Evolutionary conservation across 2,113 vertebrate species (phyloP).

Genomic region (Lepisosteus osseus): DNA sequence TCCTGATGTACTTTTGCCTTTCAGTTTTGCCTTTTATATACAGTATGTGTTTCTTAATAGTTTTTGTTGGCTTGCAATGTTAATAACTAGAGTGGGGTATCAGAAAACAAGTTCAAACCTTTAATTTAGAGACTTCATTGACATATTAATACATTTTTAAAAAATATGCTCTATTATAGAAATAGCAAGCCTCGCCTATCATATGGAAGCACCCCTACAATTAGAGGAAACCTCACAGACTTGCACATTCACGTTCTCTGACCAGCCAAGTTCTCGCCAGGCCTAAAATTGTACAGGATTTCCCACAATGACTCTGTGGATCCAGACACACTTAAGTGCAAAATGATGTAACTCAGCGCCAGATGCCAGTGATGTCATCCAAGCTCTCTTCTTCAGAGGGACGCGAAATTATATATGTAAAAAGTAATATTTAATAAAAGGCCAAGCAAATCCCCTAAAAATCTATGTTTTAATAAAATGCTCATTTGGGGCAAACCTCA

Average conservation of each 20-base stretch:
- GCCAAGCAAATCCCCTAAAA: slow-evolving; percentile 24
- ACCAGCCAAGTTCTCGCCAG: slow-evolving; percentile 28
- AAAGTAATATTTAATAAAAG: slow-evolving; percentile 26
- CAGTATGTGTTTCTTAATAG: no score
- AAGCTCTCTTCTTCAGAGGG: slow-evolving; percentile 27
- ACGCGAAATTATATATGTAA: slow-evolving; percentile 50
- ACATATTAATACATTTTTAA: neutral
- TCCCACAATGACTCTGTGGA: slow-evolving; percentile 37
- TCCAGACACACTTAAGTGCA: slow-evolving; percentile 22
- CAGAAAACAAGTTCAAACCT: no score
- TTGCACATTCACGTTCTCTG: slow-evolving; percentile 21
- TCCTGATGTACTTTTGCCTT: no score
- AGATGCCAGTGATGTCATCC: slow-evolving; percentile 56
- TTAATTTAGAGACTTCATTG: no score
- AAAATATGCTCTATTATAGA: neutral
- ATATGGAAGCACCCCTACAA: neutral
- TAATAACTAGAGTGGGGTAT: no score
- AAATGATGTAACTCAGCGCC: slow-evolving; percentile 46
- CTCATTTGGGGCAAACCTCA: slow-evolving; percentile 7
- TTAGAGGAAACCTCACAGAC: slow-evolving; percentile 11
- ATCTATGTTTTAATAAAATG: slow-evolving; percentile 3
- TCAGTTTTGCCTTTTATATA: no score
- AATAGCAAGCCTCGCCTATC: neutral
- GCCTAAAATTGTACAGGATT: slow-evolving; percentile 47
- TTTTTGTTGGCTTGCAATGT: no score